Evolutionary conservation across 2,888 invertebrate species (phyloP).

Genomic region (Proisotoma minuta): DNA sequence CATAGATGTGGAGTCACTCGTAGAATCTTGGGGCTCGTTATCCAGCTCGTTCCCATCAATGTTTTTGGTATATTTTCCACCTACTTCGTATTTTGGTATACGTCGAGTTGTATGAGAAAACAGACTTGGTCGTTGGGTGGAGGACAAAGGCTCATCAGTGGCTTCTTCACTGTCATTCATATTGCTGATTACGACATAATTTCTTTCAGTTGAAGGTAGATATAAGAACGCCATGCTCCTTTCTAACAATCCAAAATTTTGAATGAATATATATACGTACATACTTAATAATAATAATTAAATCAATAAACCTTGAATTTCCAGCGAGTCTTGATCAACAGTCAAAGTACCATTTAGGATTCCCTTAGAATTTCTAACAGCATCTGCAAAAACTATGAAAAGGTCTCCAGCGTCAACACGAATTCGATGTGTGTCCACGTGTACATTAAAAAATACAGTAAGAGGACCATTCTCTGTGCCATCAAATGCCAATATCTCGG

Average conservation of each 20-base stretch:
- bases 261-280: neutral
- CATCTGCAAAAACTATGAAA: slow-evolving; percentile 58
- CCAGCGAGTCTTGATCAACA: slow-evolving; percentile 43
- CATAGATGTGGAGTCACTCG: neutral
- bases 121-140: slow-evolving; percentile 22
- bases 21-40: neutral
- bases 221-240: slow-evolving; percentile 46
- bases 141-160: neutral
- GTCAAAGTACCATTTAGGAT: slow-evolving; percentile 37
- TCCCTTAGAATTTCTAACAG: slow-evolving; percentile 36
- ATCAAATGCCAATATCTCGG: slow-evolving; percentile 78
- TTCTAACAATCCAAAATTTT: slow-evolving; percentile 31
- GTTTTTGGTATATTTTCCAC: neutral
- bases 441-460: slow-evolving; percentile 77
- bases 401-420: slow-evolving; percentile 58
- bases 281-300: neutral
- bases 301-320: slow-evolving; percentile 43
- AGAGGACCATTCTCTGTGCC: slow-evolving; percentile 74
- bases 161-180: slow-evolving; percentile 23
- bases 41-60: slow-evolving; percentile 11
- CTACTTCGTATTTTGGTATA: neutral
- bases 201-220: slow-evolving; percentile 43
- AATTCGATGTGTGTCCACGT: slow-evolving; percentile 64
- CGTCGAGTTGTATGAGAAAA: slow-evolving; percentile 11
- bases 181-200: slow-evolving; percentile 35